phyloP scores from a whole-genome alignment of 2,113 vertebrate genomes.

The Triplophysa dalaica region DNA sequence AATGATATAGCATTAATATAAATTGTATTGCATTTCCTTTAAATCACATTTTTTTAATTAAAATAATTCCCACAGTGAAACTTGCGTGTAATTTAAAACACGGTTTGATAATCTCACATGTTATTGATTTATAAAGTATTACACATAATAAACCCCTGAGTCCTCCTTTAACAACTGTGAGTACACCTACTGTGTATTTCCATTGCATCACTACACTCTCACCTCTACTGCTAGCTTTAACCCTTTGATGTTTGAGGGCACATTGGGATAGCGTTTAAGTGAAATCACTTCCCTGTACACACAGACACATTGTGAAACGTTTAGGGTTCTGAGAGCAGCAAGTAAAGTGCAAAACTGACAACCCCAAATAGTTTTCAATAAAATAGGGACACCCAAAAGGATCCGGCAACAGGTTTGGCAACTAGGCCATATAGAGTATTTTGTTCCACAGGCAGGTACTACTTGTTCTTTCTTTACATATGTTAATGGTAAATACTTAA shows the following conservation, averaged over 20 bases:
- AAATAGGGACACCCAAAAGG: not conserved
- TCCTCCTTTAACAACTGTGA: conserved; percentile 27
- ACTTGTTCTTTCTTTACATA: too few relatives aligned
- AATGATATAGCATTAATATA: too few relatives aligned
- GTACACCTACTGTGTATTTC: conserved; percentile 38
- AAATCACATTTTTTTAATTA: too few relatives aligned
- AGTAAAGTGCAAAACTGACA: not conserved
- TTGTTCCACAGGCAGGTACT: too few relatives aligned
- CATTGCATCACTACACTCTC: conserved; percentile 37
- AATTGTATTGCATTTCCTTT: not conserved
- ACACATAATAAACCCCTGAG: conserved; percentile 27
- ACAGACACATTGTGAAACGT: conserved; percentile 17
- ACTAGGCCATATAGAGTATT: not conserved
- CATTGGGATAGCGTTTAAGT: not conserved
- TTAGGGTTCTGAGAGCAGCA: conserved; percentile 11
- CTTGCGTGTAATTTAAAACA: not conserved
- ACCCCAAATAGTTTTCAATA: not conserved
- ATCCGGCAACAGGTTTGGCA: not conserved
- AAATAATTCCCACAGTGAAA: too few relatives aligned
- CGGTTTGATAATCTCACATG: not conserved
- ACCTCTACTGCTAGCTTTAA: conserved; percentile 18
- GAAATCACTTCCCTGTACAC: conserved; percentile 4
- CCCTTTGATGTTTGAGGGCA: conserved; percentile 24
- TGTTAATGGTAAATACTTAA: too few relatives aligned
- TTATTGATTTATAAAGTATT: conserved; percentile 24